Evolutionary conservation across 2,888 invertebrate species (phyloP).

Genomic region (Osmoderma eremita): DNA sequence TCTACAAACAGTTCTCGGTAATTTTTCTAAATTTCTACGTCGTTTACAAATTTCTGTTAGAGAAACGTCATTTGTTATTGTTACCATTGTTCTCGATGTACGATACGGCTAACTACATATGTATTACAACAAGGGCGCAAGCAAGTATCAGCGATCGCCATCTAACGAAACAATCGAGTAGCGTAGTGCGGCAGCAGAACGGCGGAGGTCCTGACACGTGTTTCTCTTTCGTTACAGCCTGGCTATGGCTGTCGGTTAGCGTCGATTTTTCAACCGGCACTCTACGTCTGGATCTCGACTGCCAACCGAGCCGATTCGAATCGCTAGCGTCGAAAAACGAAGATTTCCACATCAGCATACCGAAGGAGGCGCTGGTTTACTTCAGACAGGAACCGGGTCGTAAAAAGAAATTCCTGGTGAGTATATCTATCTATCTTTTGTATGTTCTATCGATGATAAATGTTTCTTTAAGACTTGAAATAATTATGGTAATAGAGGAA

Average conservation of each 20-base stretch:
- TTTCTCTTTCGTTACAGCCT: conserved; percentile 56
- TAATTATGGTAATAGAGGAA: too few species aligned
- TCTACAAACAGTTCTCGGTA: not conserved
- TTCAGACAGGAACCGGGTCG: conserved; percentile 64
- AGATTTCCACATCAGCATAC: conserved; percentile 55
- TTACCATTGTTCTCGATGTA: not conserved
- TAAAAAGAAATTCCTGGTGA: conserved; percentile 64
- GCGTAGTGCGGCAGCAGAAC: too few species aligned
- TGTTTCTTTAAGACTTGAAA: too few species aligned
- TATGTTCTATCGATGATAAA: not conserved
- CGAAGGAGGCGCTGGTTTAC: conserved; percentile 63
- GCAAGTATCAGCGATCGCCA: not conserved
- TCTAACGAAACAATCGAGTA: too few species aligned
- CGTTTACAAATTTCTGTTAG: conserved; percentile 19
- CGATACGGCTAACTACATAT: conserved; percentile 2
- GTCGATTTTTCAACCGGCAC: conserved; percentile 59
- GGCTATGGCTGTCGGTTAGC: conserved; percentile 62
- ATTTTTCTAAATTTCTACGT: conserved; percentile 20
- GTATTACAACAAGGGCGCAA: not conserved
- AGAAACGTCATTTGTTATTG: conserved; percentile 20
- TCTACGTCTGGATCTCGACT: conserved; percentile 62
- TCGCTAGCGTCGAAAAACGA: conserved; percentile 54
- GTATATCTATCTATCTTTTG: conserved; percentile 29
- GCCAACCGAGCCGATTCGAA: conserved; percentile 62
- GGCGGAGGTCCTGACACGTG: conserved; percentile 25